Percentiles rank a stretch among this genome's conserved stretches.
These are phyloP conservation scores for Cyanoderma ruficeps DNA, from an alignment of 2,113 vertebrate species.

Conservation along the genomic window DNA sequence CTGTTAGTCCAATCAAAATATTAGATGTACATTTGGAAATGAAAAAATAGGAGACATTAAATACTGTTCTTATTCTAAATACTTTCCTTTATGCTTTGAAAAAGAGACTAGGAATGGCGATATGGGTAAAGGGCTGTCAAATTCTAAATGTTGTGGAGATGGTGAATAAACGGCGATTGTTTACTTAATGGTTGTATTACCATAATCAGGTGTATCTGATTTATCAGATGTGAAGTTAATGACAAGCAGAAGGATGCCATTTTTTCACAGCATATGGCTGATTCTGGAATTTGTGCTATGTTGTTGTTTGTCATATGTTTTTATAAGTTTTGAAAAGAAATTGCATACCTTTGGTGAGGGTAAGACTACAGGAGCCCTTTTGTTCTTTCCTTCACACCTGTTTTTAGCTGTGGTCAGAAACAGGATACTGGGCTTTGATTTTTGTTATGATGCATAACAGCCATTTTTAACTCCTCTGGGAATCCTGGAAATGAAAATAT, in stretches of 20 bases:
- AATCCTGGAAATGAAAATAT: not conserved
- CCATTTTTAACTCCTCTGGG: not conserved
- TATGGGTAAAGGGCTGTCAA: not conserved
- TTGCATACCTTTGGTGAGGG: fast-evolving
- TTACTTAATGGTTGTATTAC: not conserved
- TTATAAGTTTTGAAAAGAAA: not conserved
- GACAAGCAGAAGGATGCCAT: not conserved
- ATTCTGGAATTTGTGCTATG: fast-evolving
- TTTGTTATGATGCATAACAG: not conserved
- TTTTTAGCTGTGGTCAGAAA: not conserved
- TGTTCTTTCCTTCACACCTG: not conserved
- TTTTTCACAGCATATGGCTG: not conserved
- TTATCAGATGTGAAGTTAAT: not conserved
- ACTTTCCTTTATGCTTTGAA: not conserved
- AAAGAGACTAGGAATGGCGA: not conserved
- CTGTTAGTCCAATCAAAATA: not conserved
- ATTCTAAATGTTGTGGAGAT: not conserved
- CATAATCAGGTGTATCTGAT: not conserved
- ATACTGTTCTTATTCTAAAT: not conserved
- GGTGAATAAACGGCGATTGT: not conserved
- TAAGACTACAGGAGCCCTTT: not conserved
- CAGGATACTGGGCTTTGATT: not conserved
- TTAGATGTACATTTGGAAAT: not conserved
- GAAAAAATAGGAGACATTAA: not conserved
- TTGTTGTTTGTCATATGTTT: not conserved